Evolutionary conservation across 2,888 invertebrate genomes (phyloP).

Genomic region (Hirtodrosophila histrioides): DNA sequence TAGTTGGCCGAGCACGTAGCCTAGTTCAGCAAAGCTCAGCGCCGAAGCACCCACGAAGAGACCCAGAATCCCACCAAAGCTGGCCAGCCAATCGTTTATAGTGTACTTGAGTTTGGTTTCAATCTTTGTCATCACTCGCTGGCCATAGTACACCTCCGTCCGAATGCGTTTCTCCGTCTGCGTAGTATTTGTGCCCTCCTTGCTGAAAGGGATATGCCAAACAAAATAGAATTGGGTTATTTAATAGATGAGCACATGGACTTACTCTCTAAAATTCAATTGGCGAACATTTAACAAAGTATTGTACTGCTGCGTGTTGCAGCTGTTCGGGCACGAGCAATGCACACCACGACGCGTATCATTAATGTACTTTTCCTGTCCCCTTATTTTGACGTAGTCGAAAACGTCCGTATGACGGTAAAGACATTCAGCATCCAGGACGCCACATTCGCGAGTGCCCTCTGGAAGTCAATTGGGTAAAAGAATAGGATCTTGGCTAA

Average conservation of each 20-base stretch:
- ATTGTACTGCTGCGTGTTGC: constrained; percentile 63
- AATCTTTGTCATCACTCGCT: constrained; percentile 82
- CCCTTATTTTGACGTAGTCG: constrained; percentile 51
- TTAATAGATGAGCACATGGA: not conserved
- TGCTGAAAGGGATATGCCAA: not conserved
- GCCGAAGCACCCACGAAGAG: constrained; percentile 84
- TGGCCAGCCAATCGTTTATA: constrained; percentile 82
- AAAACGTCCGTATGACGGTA: constrained; percentile 68
- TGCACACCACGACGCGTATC: constrained; percentile 66
- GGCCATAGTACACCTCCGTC: constrained; percentile 82
- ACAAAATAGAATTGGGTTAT: no score
- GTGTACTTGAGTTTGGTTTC: constrained; percentile 82
- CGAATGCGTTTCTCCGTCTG: constrained; percentile 41
- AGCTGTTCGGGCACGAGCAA: constrained; percentile 77
- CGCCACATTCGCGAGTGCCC: constrained; percentile 60
- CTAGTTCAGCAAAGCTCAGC: constrained; percentile 82
- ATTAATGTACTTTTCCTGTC: constrained; percentile 65
- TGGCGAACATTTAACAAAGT: constrained; percentile 61
- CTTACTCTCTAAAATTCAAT: constrained; percentile 31
- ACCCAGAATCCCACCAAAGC: constrained; percentile 84
- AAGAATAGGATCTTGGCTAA: no score
- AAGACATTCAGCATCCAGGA: constrained; percentile 76
- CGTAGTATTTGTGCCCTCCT: constrained; percentile 34
- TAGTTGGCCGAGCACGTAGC: constrained; percentile 66
- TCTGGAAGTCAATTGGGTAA: constrained; percentile 10